Evolutionary conservation across 2,797 vertebrate genomes (phyloP).

Genomic region (Bradypodion ventrale): DNA sequence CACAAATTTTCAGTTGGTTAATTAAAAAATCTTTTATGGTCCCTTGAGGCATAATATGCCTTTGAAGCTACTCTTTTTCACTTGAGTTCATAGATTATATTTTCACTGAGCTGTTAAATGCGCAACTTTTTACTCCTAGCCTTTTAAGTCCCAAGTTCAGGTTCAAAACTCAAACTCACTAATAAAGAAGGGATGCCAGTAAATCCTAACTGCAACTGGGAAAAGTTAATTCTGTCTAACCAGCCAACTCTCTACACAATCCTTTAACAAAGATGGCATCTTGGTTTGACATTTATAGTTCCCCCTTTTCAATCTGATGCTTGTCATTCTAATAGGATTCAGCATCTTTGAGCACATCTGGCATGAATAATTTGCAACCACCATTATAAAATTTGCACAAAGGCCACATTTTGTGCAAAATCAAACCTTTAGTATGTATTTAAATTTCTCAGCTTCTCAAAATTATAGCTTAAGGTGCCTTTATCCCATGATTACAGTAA

Average conservation of each 20-base stretch:
- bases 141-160: constrained; percentile 71
- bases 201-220: constrained; percentile 45
- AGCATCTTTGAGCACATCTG: background rate
- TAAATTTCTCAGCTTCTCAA: background rate
- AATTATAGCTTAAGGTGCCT: background rate
- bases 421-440: background rate
- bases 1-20: constrained; percentile 70
- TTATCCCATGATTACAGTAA: background rate
- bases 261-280: constrained; percentile 27
- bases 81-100: constrained; percentile 67
- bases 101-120: constrained; percentile 64
- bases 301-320: background rate
- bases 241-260: constrained; percentile 24
- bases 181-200: constrained; percentile 57
- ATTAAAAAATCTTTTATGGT: constrained; percentile 66
- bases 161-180: constrained; percentile 54
- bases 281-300: constrained; percentile 9
- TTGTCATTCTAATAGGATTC: background rate
- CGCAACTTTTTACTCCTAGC: constrained; percentile 61
- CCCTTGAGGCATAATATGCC: constrained; percentile 57
- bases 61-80: constrained; percentile 60
- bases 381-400: background rate
- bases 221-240: constrained; percentile 39
- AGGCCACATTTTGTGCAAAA: background rate
- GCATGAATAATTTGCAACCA: background rate